Base-by-base conservation (phyloP, 2,797 vertebrate genomes). In the Gadopsis bispinosus region DNA sequence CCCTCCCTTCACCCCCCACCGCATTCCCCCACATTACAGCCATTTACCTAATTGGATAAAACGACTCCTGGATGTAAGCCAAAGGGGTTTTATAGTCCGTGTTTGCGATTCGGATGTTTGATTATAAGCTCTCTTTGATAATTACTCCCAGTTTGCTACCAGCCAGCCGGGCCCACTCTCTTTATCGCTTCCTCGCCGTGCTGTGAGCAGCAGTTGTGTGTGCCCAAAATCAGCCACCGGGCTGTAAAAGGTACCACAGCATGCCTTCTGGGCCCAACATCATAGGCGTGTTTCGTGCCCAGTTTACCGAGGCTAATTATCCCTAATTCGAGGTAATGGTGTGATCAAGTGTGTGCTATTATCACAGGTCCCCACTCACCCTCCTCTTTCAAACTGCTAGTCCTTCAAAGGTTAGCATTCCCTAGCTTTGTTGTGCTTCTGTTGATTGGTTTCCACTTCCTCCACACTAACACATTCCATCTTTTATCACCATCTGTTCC, bases 1-100 rank as follows among this genome's bases (percentile, higher is more conserved):
- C 71, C 70, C 80, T 65, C 77, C 64, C 69, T 61, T 68, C 68
- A 33, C 43, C 61, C 53, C 53, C 79, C 68, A 54, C 86, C 77
- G 67, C 86, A 72, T 63, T 84, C 89, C 87, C 87, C 88, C 87
- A 88, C 86, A 93, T 94, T 93, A 94, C 86, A 94, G 87, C 92
- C 93, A 95, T 95, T 95, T 94, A 94, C 91, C 92, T 95, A 95
- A 95, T 95, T 95, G 93, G 93, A 94, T 95, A 93, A 95, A 95
- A 94, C 90, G 91, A 94, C 93, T 94, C 83, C 92, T 95, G 94
- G 94, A 95, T 92, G 86, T 88, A 87, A 88, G 94, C 94, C 94
- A 94, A 93, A 92, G 91, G 91, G 90, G 87, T 92, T 93, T 94
- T 94, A 95, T 93, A 90, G 91, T 90, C 90, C 74, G 72, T 94